Evolutionary conservation across 2,888 invertebrate genomes (phyloP).

Genomic region (Sipha maydis): DNA sequence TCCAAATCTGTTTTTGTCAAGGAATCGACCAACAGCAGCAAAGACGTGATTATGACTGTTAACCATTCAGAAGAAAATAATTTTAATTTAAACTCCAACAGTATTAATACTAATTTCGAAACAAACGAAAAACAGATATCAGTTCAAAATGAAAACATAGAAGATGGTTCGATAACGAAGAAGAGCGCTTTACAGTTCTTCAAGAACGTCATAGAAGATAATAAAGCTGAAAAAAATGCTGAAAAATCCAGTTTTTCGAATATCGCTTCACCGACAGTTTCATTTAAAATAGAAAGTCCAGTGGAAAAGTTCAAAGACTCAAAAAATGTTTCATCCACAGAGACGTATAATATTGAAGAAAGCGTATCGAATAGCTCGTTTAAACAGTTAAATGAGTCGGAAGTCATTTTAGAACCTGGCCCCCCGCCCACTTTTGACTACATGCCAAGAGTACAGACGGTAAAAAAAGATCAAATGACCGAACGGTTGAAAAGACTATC

Average conservation of each 20-base stretch:
- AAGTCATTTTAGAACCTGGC: slow-evolving; percentile 73
- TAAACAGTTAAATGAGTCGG: slow-evolving; percentile 50
- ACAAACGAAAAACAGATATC: slow-evolving; percentile 63
- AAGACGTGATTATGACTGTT: slow-evolving; percentile 65
- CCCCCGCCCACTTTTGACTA: slow-evolving; percentile 79
- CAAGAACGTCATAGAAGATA: slow-evolving; percentile 73
- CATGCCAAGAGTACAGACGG: slow-evolving; percentile 70
- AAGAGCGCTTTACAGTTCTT: slow-evolving; percentile 76
- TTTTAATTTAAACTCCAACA: slow-evolving; percentile 4
- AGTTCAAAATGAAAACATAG: slow-evolving; percentile 68
- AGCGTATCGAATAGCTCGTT: slow-evolving; percentile 45
- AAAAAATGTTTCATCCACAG: neutral
- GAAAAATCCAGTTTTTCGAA: slow-evolving; percentile 54
- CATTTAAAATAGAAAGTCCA: neutral
- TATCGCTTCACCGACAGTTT: neutral
- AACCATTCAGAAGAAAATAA: slow-evolving; percentile 10
- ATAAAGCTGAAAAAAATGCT: slow-evolving; percentile 66
- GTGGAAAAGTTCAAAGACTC: slow-evolving; percentile 9
- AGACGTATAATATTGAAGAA: slow-evolving; percentile 45
- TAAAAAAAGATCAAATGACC: slow-evolving; percentile 69
- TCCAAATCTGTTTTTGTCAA: slow-evolving; percentile 64
- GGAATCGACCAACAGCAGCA: slow-evolving; percentile 66
- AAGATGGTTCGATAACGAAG: slow-evolving; percentile 74
- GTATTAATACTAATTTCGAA: slow-evolving; percentile 38
- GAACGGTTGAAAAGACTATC: slow-evolving; percentile 73